Evolutionary conservation across 2,888 invertebrate genomes (phyloP).

Genomic region (Halictus quadricinctus): DNA sequence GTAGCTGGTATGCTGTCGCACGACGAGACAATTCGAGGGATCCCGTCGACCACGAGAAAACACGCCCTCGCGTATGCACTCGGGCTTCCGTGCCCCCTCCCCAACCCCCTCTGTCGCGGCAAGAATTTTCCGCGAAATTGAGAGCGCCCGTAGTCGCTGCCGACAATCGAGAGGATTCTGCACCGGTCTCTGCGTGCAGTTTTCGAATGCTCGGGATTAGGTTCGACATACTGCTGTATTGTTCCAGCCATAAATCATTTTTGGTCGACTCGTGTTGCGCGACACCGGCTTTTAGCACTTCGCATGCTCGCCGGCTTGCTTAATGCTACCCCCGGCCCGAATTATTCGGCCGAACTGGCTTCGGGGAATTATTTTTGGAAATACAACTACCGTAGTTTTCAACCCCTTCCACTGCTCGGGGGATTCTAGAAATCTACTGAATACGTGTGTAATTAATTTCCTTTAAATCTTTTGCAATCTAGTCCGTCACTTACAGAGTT

Average conservation of each 20-base stretch:
- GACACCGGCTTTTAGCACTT: not conserved
- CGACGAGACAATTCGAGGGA: slow-evolving; percentile 58
- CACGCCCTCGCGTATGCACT: slow-evolving; percentile 22
- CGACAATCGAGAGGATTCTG: not conserved
- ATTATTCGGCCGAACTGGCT: not conserved
- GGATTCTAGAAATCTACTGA: too few relatives aligned
- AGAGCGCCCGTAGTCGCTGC: not conserved
- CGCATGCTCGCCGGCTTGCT: not conserved
- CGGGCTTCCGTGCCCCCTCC: not conserved
- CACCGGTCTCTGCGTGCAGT: not conserved
- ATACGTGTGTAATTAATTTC: too few relatives aligned
- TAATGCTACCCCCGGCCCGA: not conserved
- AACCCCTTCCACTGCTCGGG: too few relatives aligned
- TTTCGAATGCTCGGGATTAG: not conserved
- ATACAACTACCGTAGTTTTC: not conserved
- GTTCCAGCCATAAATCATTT: not conserved
- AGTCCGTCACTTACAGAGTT: too few relatives aligned
- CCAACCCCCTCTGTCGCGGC: not conserved
- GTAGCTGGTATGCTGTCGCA: slow-evolving; percentile 45
- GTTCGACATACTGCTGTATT: not conserved
- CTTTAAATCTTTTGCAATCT: too few relatives aligned
- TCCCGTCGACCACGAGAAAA: slow-evolving; percentile 45
- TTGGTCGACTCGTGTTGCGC: not conserved
- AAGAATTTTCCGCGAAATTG: slow-evolving; percentile 35
- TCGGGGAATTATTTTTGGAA: not conserved